A percentile compares a stretch with the other conserved stretches of the same genome.
Conservation (phyloP, 1,140 invertebrate genomes). For the Adelges cooleyi region DNA sequence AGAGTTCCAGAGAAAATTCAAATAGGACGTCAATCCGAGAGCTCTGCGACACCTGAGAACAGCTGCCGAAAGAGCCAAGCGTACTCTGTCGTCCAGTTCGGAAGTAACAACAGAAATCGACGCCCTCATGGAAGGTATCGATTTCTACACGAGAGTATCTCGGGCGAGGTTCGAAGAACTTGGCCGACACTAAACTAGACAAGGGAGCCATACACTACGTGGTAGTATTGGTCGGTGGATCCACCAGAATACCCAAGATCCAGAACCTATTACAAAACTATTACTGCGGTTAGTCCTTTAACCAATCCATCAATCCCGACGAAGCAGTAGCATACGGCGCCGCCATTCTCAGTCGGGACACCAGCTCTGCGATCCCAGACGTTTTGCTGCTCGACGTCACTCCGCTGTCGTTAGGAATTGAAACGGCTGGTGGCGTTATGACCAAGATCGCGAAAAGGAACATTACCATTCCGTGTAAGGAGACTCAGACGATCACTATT, state of each 20-base stretch:
- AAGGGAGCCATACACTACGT: too few relatives aligned
- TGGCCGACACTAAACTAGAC: too few relatives aligned
- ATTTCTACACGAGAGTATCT: too few relatives aligned
- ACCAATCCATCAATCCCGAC: conserved; percentile 66
- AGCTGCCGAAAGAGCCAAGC: conserved; percentile 66
- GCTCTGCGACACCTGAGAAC: conserved; percentile 42
- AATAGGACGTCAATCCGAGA: conserved; percentile 43
- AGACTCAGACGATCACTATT: conserved; percentile 59
- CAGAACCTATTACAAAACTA: conserved; percentile 45
- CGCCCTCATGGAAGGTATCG: too few relatives aligned
- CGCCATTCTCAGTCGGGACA: conserved; percentile 58
- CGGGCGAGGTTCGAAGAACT: too few relatives aligned
- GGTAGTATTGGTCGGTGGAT: too few relatives aligned
- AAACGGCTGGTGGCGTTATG: conserved; percentile 44
- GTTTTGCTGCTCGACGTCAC: too few relatives aligned
- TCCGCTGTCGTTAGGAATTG: conserved; percentile 39
- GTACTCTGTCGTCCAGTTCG: conserved; percentile 59
- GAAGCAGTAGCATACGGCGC: too few relatives aligned
- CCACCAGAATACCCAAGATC: too few relatives aligned
- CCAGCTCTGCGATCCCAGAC: conserved; percentile 45
- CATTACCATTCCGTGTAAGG: too few relatives aligned
- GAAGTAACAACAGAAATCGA: conserved; percentile 61
- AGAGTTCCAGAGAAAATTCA: too few relatives aligned
- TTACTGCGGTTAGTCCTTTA: conserved; percentile 51
- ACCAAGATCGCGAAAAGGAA: conserved; percentile 52